Evolutionary conservation across 2,888 invertebrate species (phyloP), one percentile per base, ranked within the genome.

Genomic region (Pseudanteris insignis): DNA sequence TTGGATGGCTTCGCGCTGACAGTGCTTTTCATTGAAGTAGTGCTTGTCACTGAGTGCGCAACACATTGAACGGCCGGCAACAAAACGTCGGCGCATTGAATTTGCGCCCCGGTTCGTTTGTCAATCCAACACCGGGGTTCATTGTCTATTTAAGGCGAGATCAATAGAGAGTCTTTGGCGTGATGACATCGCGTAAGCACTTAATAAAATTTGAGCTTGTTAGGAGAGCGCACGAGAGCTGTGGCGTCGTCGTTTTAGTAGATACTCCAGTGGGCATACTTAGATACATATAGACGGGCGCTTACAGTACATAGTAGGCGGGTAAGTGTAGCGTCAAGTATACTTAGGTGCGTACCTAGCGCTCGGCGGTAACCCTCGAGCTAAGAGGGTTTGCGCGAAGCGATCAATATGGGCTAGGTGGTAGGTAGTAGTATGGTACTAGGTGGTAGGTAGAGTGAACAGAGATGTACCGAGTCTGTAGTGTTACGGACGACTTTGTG

Each of bases 371-470:
- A 64, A 66, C 68, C 69, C 67, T 70, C 65, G 54, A 64, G 70
- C 67, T 67, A 72, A 75, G 72, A 76, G 74, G 75, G 73, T 70
- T 73, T 70, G 68, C 67, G 69, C 66, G 70, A 65, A 7, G 47
- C 75, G 76, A 76, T 76, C 76, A 75, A 76, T 76, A 76, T 72
- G 72, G 73, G 70, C 71, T 68, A 64, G 69, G 72, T 70, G 18
- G 65, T 67, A 64, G 26, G 30, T 9, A 48, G 33, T 9, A 26
- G 60, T 43, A 60, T 60, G 63, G 62, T 33, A 48, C 50, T 62
- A 70, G 68, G 70, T 66, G 38, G 69, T 62, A 58, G 67, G 67
- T 69, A 68, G 65, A 65, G 67, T 63, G 64, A 63, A 63, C 68
- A 34, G 61, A 53, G 63, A 70, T 68, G 70, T 70, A 71, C 70